Evolutionary conservation across 2,797 vertebrate genomes (phyloP).

Genomic region (Phrynocephalus vlangalii): DNA sequence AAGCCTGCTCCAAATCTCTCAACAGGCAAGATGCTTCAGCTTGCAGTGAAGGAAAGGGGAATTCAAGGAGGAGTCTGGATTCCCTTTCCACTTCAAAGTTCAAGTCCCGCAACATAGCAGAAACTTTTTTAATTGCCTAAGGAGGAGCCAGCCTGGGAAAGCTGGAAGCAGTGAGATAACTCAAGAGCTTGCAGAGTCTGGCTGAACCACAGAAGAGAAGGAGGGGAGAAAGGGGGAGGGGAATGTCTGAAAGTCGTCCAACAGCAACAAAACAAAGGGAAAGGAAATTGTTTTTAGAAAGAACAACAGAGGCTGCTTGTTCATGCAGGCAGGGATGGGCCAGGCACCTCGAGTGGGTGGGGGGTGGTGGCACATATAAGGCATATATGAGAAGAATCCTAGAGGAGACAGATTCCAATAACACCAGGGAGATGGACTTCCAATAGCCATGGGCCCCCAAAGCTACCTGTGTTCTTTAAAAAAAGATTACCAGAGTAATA

Average conservation of each 20-base stretch:
- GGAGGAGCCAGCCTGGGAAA: constrained; percentile 40
- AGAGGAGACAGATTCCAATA: background rate
- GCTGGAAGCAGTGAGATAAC: constrained; percentile 20
- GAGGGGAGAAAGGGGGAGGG: background rate
- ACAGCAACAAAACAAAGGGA: constrained; percentile 13
- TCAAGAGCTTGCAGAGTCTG: background rate
- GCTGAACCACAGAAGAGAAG: accelerated
- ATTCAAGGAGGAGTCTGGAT: constrained; percentile 2
- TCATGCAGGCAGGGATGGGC: accelerated
- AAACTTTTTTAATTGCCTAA: constrained; percentile 21
- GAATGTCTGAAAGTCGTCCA: constrained; percentile 1
- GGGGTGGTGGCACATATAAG: background rate
- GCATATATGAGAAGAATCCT: background rate
- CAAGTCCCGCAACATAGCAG: background rate
- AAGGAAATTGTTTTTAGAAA: background rate
- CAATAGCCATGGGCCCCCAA: background rate
- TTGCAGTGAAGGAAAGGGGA: constrained; percentile 10
- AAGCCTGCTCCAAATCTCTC: constrained; percentile 1
- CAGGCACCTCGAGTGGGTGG: background rate
- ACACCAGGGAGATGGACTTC: background rate
- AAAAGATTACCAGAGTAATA: background rate
- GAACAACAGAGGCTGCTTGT: background rate
- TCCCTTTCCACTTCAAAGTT: background rate
- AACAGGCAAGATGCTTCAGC: background rate
- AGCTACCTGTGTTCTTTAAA: background rate